A percentile compares a stretch with the other conserved stretches of the same genome.
Conservation (phyloP, 2,113 vertebrate species). For the Gyps fulvus region DNA sequence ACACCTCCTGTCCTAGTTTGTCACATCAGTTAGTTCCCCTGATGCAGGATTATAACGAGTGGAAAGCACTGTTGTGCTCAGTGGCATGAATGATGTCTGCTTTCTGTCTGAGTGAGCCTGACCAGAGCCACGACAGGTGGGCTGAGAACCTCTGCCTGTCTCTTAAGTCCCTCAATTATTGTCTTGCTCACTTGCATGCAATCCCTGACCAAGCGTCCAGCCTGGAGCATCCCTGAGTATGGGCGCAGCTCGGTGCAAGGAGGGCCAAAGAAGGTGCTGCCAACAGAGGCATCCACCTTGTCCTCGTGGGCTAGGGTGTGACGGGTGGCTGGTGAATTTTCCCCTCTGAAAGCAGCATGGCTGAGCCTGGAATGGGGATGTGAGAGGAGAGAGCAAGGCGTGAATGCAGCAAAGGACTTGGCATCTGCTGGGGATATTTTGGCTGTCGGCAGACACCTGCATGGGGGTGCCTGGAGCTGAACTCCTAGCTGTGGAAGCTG, state of each 20-base stretch:
- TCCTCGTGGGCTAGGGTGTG: background rate
- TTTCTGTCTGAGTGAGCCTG: background rate
- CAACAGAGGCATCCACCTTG: background rate
- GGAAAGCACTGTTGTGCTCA: background rate
- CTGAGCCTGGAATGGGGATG: background rate
- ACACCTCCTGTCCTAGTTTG: background rate
- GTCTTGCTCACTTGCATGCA: background rate
- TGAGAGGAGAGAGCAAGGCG: background rate
- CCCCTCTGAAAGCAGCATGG: background rate
- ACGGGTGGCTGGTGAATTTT: background rate
- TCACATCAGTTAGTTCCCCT: background rate
- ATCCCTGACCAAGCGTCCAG: background rate
- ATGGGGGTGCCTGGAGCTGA: background rate
- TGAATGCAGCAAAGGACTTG: background rate
- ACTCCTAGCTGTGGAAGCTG: background rate
- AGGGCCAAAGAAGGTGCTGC: background rate
- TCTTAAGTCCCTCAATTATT: background rate
- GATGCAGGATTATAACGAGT: background rate
- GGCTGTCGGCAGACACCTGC: background rate
- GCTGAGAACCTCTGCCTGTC: background rate
- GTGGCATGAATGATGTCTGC: background rate
- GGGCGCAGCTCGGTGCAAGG: background rate
- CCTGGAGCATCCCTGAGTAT: background rate
- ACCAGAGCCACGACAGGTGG: background rate
- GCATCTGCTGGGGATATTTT: background rate